These are phyloP conservation scores for Notarius lentiginosus DNA, from an alignment of 2,113 vertebrate genomes.

Conservation along the genomic window DNA sequence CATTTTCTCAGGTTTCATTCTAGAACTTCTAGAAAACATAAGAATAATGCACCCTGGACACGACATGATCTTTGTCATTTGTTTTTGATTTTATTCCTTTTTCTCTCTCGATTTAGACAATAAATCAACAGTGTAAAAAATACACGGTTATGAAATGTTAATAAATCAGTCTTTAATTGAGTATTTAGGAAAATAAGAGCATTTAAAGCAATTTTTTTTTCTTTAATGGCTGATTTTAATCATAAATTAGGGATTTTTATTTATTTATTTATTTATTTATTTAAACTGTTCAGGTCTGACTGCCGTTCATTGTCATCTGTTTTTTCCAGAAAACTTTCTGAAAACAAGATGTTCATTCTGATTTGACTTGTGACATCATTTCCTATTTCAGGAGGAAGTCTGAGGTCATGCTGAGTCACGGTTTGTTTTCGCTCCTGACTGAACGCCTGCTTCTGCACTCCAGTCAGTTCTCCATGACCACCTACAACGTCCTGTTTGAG, in stretches of 20 bases:
- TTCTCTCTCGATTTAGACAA: background rate
- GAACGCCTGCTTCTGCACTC: slow-evolving; percentile 94
- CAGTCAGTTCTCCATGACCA: slow-evolving; percentile 88
- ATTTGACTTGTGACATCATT: slow-evolving; percentile 21
- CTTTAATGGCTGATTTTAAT: background rate
- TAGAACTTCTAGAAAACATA: background rate
- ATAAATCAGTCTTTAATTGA: background rate
- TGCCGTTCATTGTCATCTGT: background rate
- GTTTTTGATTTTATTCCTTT: background rate
- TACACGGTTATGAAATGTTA: background rate
- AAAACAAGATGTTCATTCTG: background rate
- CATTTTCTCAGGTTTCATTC: background rate
- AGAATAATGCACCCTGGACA: background rate
- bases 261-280: too few species aligned
- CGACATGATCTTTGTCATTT: background rate
- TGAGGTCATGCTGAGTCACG: slow-evolving; percentile 94
- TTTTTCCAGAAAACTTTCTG: background rate
- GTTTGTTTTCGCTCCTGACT: slow-evolving; percentile 90
- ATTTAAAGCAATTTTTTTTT: background rate
- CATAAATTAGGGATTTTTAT: background rate
- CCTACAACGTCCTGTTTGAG: slow-evolving; percentile 97
- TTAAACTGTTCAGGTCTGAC: too few species aligned
- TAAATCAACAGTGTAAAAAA: background rate
- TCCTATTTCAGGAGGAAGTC: slow-evolving; percentile 85
- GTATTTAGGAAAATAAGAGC: background rate